A percentile compares a stretch with the other conserved stretches of the same genome.
phyloP scores from a whole-genome alignment of 2,888 invertebrate genomes.

The Melolontha melolontha region DNA sequence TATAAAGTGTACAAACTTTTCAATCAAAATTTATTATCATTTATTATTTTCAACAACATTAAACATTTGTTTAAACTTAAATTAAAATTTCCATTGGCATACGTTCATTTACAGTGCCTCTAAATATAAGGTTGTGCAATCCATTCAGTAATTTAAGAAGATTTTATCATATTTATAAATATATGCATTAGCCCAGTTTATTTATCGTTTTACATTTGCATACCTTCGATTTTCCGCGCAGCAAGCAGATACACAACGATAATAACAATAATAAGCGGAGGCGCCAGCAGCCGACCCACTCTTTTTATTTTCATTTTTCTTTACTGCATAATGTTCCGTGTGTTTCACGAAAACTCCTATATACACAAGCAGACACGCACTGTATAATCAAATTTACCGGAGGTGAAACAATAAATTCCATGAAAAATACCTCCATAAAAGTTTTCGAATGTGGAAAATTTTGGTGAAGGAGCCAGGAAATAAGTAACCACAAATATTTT shows the following conservation, averaged over 20 bases:
- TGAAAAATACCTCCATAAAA: conserved; percentile 8
- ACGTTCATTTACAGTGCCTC: neutral
- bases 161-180: conserved; percentile 17
- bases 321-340: neutral
- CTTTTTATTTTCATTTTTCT: conserved; percentile 17
- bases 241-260: conserved; percentile 12
- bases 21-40: no score
- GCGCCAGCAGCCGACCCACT: no score
- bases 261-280: conserved; percentile 26
- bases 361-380: conserved; percentile 13
- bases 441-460: conserved; percentile 12
- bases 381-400: conserved; percentile 21
- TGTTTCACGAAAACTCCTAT: neutral
- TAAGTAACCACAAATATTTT: conserved; percentile 29
- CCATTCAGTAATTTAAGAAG: neutral
- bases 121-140: conserved; percentile 5
- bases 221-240: conserved; percentile 20
- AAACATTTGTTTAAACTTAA: no score
- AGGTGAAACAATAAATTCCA: conserved; percentile 24
- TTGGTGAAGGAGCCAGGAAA: neutral
- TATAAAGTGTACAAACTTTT: no score
- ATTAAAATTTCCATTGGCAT: neutral
- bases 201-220: conserved; percentile 34
- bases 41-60: no score
- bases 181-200: conserved; percentile 25